These are phyloP conservation scores for Phortica variegata DNA, from an alignment of 1,140 invertebrate genomes.

Conservation along the genomic window DNA sequence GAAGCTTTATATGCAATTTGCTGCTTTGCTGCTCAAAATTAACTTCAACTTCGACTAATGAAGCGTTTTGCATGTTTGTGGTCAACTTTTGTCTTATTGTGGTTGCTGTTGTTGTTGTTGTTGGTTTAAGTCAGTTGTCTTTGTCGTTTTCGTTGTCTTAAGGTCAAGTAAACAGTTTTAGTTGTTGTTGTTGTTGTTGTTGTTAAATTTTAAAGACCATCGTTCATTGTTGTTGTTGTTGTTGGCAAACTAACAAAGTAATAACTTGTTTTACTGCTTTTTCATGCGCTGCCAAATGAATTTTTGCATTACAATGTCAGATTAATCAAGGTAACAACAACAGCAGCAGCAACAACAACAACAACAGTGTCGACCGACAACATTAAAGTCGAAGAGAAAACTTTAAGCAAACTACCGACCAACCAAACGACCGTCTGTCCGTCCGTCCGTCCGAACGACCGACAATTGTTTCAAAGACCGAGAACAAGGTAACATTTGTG, in stretches of 20 bases:
- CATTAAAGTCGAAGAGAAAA: slow-evolving; percentile 18
- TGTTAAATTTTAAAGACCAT: slow-evolving; percentile 18
- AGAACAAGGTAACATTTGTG: neutral
- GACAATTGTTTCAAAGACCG: slow-evolving; percentile 41
- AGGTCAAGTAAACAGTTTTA: slow-evolving; percentile 27
- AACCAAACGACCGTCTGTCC: no score
- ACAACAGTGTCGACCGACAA: slow-evolving; percentile 7
- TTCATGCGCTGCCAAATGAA: slow-evolving; percentile 37
- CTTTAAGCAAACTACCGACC: slow-evolving; percentile 51
- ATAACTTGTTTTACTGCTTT: slow-evolving; percentile 33
- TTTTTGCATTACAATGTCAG: slow-evolving; percentile 55
- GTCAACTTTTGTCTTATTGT: slow-evolving; percentile 51
- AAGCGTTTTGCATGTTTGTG: no score
- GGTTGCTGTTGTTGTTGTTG: no score
- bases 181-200: neutral
- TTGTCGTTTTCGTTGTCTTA: no score
- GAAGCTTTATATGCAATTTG: no score
- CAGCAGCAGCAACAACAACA: slow-evolving; percentile 22
- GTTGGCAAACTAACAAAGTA: slow-evolving; percentile 5
- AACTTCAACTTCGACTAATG: no score
- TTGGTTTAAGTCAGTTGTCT: slow-evolving; percentile 42
- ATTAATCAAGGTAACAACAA: slow-evolving; percentile 46
- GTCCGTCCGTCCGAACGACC: no score
- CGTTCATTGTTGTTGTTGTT: slow-evolving; percentile 11
- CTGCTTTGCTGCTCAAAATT: no score